Base-by-base conservation (phyloP, 2,888 invertebrate genomes). In the Xestia rhomboidea region DNA sequence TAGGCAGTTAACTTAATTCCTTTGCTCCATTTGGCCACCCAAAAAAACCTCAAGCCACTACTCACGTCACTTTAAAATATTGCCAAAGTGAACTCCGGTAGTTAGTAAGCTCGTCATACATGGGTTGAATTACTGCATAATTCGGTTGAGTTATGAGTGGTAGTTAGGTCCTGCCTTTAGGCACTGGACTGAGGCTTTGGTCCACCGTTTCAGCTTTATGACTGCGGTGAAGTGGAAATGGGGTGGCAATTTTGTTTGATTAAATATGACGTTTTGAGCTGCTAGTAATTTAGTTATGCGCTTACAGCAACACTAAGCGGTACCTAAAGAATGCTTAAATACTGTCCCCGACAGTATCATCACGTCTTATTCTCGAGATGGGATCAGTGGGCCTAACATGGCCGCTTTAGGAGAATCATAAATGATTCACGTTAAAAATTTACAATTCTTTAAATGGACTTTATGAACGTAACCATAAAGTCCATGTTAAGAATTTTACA, bases 141-240 rank as follows among this genome's bases (percentile, higher is more conserved):
- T 64, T 64, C 60, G 62, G 34, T 27, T 46, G 38, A 71, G 51
- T 77, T 71, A 81, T 71, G 51, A 54, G 15, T 2, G 60, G 60
- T 68, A 73, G 57, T 77, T 71, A 70, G 49, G n/a, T 21, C 21
- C 21, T 70, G 70, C 77, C 81, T 73, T 15, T 15, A 68, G 66
- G 82, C 73, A 68, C 63, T 72, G 60, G 30, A 54, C 41, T 81
- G 60, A 82, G 60, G 49, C 62, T 73, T 77, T 71, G 73, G 66
- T 38, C 49, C 24, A 46, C 38, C n/a, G 75, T 18, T 11, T 11
- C 46, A 68, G 41, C 41, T 81, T 75, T 69, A 75, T 27, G 54
- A 68, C 68, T 69, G 38, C n/a, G 70, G 24, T 27, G 34, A 63
- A 54, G 18, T 27, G 15, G 57, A 63, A 77, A 60, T 67, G 27